These are phyloP conservation scores for Epicampocera succincta DNA, from an alignment of 2,888 invertebrate genomes.

Conservation along the genomic window DNA sequence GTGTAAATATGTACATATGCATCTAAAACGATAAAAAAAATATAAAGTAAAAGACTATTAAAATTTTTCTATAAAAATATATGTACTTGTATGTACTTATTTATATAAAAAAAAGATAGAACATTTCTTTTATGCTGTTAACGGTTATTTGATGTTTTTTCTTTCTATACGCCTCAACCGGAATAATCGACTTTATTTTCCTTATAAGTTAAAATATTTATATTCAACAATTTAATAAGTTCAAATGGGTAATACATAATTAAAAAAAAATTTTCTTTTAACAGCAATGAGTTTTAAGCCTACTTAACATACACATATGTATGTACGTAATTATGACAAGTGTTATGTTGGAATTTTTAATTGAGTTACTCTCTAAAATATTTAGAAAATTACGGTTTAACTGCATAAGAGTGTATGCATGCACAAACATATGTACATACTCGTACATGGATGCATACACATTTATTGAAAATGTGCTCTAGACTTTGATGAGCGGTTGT, in stretches of 20 bases:
- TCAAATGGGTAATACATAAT: constrained; percentile 25
- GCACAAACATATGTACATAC: no score
- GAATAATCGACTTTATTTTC: constrained; percentile 42
- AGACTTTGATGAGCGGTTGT: neutral
- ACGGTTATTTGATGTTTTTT: constrained; percentile 52
- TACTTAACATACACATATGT: neutral
- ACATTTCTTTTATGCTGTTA: constrained; percentile 19
- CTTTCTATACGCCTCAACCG: neutral
- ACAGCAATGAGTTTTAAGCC: neutral
- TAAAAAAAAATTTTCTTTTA: constrained; percentile 2
- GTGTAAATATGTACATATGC: neutral
- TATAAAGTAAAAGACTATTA: constrained; percentile 43
- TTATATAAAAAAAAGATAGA: constrained; percentile 1
- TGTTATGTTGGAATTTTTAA: neutral
- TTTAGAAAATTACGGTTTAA: constrained; percentile 1
- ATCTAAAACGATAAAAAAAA: no score
- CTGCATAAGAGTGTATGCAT: neutral
- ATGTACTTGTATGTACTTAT: no score
- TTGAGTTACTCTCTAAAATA: neutral
- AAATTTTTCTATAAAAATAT: constrained; percentile 26
- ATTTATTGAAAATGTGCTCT: neutral
- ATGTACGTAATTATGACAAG: constrained; percentile 6
- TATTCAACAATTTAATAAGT: constrained; percentile 45
- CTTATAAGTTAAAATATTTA: constrained; percentile 32
- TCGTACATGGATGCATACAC: no score